A percentile compares a stretch with the other conserved stretches of the same genome.
Conservation (phyloP, 2,888 invertebrate species). For the Archaeoteleia sp. region DNA sequence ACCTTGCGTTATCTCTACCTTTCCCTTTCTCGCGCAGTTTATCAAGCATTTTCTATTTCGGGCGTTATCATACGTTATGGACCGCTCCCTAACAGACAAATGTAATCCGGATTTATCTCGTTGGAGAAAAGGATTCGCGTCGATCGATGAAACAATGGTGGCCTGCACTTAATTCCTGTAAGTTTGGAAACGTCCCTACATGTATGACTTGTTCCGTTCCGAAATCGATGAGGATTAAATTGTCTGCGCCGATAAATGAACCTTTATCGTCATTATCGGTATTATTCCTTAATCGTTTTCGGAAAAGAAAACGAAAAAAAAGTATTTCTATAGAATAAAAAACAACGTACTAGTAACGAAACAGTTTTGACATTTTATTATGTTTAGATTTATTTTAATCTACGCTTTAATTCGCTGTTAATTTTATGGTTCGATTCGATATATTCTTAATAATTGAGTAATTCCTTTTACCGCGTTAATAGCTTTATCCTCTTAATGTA, state of each 20-base stretch:
- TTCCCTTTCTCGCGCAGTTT: slow-evolving; percentile 15
- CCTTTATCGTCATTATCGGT: background rate
- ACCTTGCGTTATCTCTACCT: slow-evolving; percentile 14
- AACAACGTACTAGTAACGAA: background rate
- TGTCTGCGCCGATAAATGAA: slow-evolving; percentile 8
- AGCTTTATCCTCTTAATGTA: too few species aligned
- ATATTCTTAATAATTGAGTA: too few species aligned
- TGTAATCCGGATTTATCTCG: slow-evolving; percentile 29
- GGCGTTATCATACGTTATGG: slow-evolving; percentile 19
- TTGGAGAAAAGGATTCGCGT: slow-evolving; percentile 11
- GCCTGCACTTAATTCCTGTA: slow-evolving; percentile 7
- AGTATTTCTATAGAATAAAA: too few species aligned
- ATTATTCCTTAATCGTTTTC: too few species aligned
- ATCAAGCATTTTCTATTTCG: slow-evolving; percentile 22
- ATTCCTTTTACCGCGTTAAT: too few species aligned
- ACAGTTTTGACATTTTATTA: too few species aligned
- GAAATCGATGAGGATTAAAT: background rate
- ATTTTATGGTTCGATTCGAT: too few species aligned
- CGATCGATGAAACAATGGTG: slow-evolving; percentile 9
- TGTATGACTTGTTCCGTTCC: background rate
- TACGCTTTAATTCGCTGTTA: too few species aligned
- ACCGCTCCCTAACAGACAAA: slow-evolving; percentile 24
- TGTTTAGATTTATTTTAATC: too few species aligned
- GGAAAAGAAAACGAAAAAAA: too few species aligned
- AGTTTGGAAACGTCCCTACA: slow-evolving; percentile 4